A percentile compares a stretch with the other conserved stretches of the same genome.
Conservation (phyloP, 2,888 invertebrate species). For the Ctenicera cuprea region DNA sequence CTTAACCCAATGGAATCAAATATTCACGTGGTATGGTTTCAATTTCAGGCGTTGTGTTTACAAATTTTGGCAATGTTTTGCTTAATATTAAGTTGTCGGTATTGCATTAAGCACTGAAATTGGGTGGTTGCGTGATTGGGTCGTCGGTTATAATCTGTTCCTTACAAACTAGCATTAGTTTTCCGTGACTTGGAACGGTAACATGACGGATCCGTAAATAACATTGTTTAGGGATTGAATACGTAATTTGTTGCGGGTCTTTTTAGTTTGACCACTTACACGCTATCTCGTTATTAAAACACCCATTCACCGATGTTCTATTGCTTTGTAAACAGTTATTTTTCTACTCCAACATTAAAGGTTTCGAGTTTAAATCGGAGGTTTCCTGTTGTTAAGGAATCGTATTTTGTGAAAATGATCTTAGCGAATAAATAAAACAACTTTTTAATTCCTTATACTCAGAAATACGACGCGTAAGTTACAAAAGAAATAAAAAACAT, state of each 20-base stretch:
- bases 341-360: conserved; percentile 6
- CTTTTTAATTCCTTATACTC: too few relatives aligned
- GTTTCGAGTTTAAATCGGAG: neutral
- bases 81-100: conserved; percentile 34
- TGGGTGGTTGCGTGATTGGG: conserved; percentile 47
- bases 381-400: conserved; percentile 23
- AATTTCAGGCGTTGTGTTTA: conserved; percentile 26
- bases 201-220: conserved; percentile 47
- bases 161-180: conserved; percentile 47
- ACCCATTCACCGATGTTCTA: conserved; percentile 15
- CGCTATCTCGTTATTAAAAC: conserved; percentile 49
- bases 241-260: conserved; percentile 46
- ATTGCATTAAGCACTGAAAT: conserved; percentile 38
- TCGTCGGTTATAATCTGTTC: conserved; percentile 43
- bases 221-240: conserved; percentile 47
- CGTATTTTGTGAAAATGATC: neutral
- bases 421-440: neutral
- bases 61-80: conserved; percentile 38
- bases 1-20: too few relatives aligned
- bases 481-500: too few relatives aligned
- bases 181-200: conserved; percentile 46
- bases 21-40: neutral
- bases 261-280: conserved; percentile 48
- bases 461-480: too few relatives aligned
- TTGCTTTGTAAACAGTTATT: conserved; percentile 5